Conservation (phyloP, 2,113 vertebrate species). For the Chaetorhynchus papuensis region DNA sequence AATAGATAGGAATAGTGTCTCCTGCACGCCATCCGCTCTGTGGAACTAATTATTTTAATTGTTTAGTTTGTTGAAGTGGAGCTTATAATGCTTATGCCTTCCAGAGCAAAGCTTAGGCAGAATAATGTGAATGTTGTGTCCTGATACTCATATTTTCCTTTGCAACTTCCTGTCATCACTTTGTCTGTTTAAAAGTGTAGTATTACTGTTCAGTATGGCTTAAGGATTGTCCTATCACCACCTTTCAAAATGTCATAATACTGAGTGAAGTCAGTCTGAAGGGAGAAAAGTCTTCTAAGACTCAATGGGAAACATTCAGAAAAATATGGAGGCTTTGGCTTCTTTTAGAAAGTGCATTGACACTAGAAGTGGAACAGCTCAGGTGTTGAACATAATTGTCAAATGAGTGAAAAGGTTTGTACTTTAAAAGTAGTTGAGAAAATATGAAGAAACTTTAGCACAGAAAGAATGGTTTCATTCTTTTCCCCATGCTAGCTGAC, state of each 20-base stretch:
- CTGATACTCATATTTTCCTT: not conserved
- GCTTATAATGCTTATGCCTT: not conserved
- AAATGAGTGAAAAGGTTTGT: not conserved
- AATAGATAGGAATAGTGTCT: not conserved
- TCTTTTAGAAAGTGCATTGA: not conserved
- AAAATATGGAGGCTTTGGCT: not conserved
- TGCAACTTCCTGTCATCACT: not conserved
- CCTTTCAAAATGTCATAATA: not conserved
- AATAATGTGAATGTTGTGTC: not conserved
- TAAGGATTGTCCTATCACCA: not conserved
- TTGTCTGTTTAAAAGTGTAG: not conserved
- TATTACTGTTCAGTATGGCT: not conserved
- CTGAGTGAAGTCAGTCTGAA: not conserved
- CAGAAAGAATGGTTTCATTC: not conserved
- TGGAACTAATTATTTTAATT: not conserved
- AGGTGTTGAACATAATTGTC: not conserved
- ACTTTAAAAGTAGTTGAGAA: not conserved
- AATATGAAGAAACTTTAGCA: not conserved
- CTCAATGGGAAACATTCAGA: not conserved
- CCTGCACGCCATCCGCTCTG: not conserved
- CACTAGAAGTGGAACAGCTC: not conserved
- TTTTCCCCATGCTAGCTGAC: not conserved
- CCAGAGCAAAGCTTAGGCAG: not conserved
- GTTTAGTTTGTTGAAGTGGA: not conserved
- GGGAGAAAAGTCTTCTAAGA: not conserved